These are phyloP conservation scores for Aulostomus chinensis DNA, from an alignment of 2,797 vertebrate species.

Conservation along the genomic window DNA sequence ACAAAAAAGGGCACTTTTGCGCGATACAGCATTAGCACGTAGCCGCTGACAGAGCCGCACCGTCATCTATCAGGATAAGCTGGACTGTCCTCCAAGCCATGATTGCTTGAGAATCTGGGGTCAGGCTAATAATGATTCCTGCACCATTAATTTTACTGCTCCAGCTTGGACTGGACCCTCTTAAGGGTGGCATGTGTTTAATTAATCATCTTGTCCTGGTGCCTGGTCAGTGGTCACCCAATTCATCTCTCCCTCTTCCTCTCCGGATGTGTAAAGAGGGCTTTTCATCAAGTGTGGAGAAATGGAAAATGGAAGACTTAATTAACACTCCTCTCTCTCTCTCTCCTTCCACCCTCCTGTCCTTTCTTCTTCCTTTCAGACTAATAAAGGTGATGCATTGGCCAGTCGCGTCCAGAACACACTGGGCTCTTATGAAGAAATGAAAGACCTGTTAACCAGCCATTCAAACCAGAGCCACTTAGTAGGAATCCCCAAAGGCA, in stretches of 20 bases:
- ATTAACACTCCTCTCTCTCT: constrained; percentile 49
- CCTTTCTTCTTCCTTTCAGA: constrained; percentile 70
- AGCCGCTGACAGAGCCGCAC: constrained; percentile 33
- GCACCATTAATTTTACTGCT: constrained; percentile 64
- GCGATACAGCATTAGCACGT: constrained; percentile 33
- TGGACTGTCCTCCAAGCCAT: constrained; percentile 46
- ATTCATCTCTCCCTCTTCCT: constrained; percentile 54
- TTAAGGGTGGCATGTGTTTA: constrained; percentile 59
- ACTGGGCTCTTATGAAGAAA: constrained; percentile 93
- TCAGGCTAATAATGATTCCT: constrained; percentile 68
- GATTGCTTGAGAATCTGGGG: constrained; percentile 54
- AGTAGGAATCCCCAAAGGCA: constrained; percentile 91
- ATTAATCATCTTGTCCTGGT: constrained; percentile 63
- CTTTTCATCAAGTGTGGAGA: constrained; percentile 58
- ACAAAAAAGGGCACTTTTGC: constrained; percentile 17
- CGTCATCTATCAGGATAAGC: constrained; percentile 38
- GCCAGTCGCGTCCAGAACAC: constrained; percentile 94
- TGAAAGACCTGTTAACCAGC: constrained; percentile 94
- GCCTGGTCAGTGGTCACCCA: constrained; percentile 58
- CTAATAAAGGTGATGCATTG: constrained; percentile 92
- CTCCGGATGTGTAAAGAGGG: constrained; percentile 54
- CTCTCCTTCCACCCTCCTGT: constrained; percentile 15
- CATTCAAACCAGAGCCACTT: constrained; percentile 95
- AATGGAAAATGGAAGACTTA: constrained; percentile 49
- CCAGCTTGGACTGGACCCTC: constrained; percentile 49